Base-by-base conservation (phyloP, 2,888 invertebrate species). In the Athalia rosae region DNA sequence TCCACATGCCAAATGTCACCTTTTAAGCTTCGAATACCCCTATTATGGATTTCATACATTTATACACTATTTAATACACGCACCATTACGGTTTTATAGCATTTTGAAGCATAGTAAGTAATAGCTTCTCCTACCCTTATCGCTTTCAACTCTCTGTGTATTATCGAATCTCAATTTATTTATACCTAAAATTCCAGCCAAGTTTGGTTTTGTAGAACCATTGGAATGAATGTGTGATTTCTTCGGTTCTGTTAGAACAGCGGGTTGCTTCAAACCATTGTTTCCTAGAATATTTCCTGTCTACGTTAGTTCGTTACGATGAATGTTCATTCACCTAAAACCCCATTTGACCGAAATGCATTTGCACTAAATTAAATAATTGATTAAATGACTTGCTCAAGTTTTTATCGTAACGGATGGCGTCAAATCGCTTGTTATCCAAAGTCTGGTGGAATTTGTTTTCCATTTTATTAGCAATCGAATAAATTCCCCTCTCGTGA, bases 401-500 rank as follows among this genome's bases (percentile, higher is more conserved):
- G 11, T 45, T 41, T 28, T 67, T 76, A 53, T 66, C 28, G 50
- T 13, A 62, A 63, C 45, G 15, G 43, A 28, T 66, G 8, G 53
- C 58, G 50, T 63, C 56, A 15, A 56, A 56, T 9, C 56, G 66
- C 4, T 76, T 41, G 63, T 61, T 58, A 47, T 53, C 28, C 48
- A 63, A 58, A 73, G 61, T 15, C 56, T 43, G 53, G 63, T 62
- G 28, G 56, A 7, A 41, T n/a, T 69, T 58, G 45, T 67, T 82
- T 11, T 85, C 84, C 5, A 78, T 15, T 61, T 85, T 86, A 0
- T 80, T 64, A 1, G 78, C 79, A 7, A 85, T 76, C 4, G 87
- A 87, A 83, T 92, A 92, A 66, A 92, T 90, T 11, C 92, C 92
- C 77, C 89, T 89, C 80, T 89, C 90, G 81, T 91, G 91, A 50